Evolutionary conservation across 2,797 vertebrate genomes (phyloP).

Genomic region (Eupleurogrammus muticus): DNA sequence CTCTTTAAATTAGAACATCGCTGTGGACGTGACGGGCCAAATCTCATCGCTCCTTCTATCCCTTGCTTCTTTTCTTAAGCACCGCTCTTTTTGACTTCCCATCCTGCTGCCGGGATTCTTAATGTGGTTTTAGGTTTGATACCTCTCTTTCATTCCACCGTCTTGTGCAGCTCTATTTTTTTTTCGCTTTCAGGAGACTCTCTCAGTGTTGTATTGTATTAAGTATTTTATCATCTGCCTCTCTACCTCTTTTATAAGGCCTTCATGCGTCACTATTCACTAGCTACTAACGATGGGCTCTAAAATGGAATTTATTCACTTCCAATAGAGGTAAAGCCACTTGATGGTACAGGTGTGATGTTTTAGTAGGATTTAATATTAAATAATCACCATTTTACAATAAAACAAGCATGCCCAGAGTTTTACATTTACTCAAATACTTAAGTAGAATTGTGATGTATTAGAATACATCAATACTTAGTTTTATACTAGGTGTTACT

Average conservation of each 20-base stretch:
- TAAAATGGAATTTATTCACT: constrained; percentile 32
- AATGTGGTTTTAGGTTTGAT: constrained; percentile 51
- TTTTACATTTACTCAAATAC: too few species aligned
- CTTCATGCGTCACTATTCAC: constrained; percentile 28
- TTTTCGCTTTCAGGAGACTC: constrained; percentile 16
- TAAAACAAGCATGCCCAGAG: neutral
- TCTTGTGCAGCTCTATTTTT: constrained; percentile 14
- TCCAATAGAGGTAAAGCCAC: constrained; percentile 1
- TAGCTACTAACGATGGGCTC: constrained; percentile 21
- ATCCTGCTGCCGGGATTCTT: constrained; percentile 37
- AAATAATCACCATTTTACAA: constrained; percentile 18
- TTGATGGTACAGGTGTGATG: constrained; percentile 2
- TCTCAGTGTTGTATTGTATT: constrained; percentile 20
- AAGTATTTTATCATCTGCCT: constrained; percentile 40
- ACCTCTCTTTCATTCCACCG: constrained; percentile 37
- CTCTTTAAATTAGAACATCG: constrained; percentile 58
- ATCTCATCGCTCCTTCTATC: constrained; percentile 33
- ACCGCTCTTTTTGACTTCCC: constrained; percentile 43
- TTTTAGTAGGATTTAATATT: constrained; percentile 26
- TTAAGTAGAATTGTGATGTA: too few species aligned
- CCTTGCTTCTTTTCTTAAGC: constrained; percentile 43
- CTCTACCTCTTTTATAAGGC: constrained; percentile 12
- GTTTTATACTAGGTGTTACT: too few species aligned
- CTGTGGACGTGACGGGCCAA: constrained; percentile 33
- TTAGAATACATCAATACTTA: too few species aligned